phyloP scores from a whole-genome alignment of 2,888 invertebrate genomes.

The Lasioglossum malachurum region DNA sequence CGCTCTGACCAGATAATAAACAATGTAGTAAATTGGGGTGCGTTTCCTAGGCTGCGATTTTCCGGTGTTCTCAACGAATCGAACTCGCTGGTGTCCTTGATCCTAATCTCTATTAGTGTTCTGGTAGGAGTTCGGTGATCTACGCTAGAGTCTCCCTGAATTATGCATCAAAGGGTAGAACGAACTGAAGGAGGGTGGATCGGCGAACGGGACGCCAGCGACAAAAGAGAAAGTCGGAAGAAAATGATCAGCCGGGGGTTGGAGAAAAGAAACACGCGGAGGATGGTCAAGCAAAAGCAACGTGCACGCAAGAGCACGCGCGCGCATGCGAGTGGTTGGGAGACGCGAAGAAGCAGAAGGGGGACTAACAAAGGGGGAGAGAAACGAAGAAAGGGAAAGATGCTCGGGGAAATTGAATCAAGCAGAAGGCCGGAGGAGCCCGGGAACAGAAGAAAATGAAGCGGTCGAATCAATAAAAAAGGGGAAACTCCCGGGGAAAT shows the following conservation, averaged over 20 bases:
- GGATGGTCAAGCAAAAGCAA: background rate
- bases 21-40: background rate
- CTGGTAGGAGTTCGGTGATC: constrained; percentile 34
- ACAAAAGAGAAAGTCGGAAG: background rate
- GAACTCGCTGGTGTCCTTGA: background rate
- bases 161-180: constrained; percentile 75
- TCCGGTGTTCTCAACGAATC: background rate
- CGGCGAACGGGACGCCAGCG: background rate
- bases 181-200: background rate
- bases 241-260: background rate
- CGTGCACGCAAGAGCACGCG: background rate
- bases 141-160: constrained; percentile 69
- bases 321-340: background rate
- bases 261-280: background rate
- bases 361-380: background rate
- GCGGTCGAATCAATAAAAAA: constrained; percentile 30
- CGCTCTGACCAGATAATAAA: background rate
- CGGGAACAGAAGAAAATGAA: constrained; percentile 4
- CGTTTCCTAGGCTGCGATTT: background rate
- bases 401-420: background rate
- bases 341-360: background rate
- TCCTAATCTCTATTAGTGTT: constrained; percentile 38
- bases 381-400: background rate
- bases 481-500: constrained; percentile 22
- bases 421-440: background rate